A percentile compares a stretch with the other conserved stretches of the same genome.
Evolutionary conservation across 2,113 vertebrate genomes (phyloP).

Genomic region (Octodon degus): DNA sequence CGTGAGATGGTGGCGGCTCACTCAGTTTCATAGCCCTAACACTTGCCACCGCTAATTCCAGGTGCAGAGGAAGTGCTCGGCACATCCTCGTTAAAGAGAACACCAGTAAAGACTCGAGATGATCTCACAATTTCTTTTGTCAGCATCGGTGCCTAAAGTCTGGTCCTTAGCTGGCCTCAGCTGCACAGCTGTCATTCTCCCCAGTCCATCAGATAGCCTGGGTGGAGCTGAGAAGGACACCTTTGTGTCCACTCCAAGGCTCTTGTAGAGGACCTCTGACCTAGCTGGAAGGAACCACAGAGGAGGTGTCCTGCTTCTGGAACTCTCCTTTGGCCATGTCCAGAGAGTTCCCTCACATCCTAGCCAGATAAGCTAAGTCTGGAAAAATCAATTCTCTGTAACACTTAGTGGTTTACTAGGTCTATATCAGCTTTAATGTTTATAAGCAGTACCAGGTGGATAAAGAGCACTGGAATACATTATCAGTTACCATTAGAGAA

Average conservation of each 20-base stretch:
- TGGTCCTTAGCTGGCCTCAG: background rate
- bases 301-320: conserved; percentile 61
- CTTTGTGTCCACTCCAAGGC: conserved; percentile 13
- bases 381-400: conserved; percentile 4
- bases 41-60: background rate
- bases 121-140: background rate
- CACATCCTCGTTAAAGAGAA: background rate
- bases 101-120: background rate
- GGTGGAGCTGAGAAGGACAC: background rate
- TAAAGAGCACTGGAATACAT: background rate
- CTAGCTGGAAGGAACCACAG: conserved; percentile 68
- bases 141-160: background rate
- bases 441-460: background rate
- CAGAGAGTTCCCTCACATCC: conserved; percentile 39
- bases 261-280: conserved; percentile 42
- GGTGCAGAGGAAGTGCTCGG: background rate
- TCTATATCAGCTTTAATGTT: background rate
- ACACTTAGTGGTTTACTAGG: conserved; percentile 25
- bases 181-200: background rate
- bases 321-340: conserved; percentile 65
- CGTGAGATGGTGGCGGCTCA: background rate
- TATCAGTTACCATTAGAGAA: background rate
- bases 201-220: background rate
- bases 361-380: conserved; percentile 56
- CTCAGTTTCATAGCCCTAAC: background rate